Evolutionary conservation across 2,797 vertebrate species (phyloP).

Genomic region (Phylloscopus collybita): DNA sequence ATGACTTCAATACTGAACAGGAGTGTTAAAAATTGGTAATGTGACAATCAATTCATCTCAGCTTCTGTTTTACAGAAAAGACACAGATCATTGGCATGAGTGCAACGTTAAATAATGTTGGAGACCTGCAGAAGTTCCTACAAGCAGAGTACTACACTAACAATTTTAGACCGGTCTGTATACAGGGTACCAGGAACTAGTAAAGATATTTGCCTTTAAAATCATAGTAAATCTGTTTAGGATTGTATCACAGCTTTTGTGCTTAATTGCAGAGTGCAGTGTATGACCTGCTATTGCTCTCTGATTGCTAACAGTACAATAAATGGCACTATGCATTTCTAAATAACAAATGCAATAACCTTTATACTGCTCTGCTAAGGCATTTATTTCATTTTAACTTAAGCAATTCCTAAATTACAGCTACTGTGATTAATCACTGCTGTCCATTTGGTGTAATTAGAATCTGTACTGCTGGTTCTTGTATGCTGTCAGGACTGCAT

Average conservation of each 20-base stretch:
- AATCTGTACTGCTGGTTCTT: background rate
- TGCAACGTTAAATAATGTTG: slow-evolving; percentile 91
- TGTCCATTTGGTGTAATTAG: background rate
- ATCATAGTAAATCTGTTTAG: background rate
- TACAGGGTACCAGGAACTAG: background rate
- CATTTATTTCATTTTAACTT: background rate
- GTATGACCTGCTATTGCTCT: background rate
- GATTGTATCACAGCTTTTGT: background rate
- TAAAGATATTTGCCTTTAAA: background rate
- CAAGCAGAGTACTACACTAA: slow-evolving; percentile 89
- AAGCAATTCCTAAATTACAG: background rate
- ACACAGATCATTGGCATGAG: slow-evolving; percentile 97
- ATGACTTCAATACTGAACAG: background rate
- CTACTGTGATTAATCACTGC: background rate
- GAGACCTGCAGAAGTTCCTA: slow-evolving; percentile 90
- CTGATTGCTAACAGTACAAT: accelerated
- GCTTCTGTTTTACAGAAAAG: slow-evolving; percentile 75
- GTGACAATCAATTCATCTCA: background rate
- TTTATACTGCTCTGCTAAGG: background rate
- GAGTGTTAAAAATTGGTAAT: background rate
- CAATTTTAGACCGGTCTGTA: slow-evolving; percentile 91
- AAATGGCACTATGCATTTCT: background rate
- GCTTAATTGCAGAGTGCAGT: background rate
- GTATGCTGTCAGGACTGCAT: background rate
- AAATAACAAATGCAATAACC: background rate